Evolutionary conservation across 2,797 vertebrate species (phyloP).

Genomic region (Spinus pinus): DNA sequence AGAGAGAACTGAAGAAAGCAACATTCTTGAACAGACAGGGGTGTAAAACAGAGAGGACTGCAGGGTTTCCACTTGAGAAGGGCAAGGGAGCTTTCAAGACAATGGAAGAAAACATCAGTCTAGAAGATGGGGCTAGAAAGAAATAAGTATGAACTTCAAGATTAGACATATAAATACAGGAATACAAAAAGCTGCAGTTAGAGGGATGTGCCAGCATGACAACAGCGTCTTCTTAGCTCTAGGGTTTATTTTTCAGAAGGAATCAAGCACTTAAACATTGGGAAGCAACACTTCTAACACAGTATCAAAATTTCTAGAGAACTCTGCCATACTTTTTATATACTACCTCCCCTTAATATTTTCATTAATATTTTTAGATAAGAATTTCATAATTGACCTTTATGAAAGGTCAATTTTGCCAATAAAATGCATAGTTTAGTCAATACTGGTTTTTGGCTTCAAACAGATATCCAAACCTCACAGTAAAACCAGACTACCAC

Average conservation of each 20-base stretch:
- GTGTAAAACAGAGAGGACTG: neutral
- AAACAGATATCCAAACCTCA: neutral
- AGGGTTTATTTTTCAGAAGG: neutral
- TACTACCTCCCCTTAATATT: neutral
- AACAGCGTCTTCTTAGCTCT: neutral
- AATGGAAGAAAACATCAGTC: neutral
- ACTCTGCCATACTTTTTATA: neutral
- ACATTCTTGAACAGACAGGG: neutral
- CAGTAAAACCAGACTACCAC: neutral
- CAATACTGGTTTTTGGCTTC: neutral
- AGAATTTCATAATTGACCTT: neutral
- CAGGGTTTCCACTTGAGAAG: neutral
- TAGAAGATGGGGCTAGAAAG: neutral
- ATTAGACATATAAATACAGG: neutral
- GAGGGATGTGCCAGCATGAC: neutral
- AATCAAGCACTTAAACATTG: neutral
- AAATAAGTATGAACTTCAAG: neutral
- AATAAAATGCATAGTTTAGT: neutral
- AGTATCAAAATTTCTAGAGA: neutral
- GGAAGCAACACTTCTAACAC: neutral
- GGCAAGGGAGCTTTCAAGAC: neutral
- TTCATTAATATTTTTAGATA: neutral
- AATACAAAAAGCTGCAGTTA: neutral
- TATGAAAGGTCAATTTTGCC: neutral
- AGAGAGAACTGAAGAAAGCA: conserved; percentile 24